Evolutionary conservation across 2,888 invertebrate species (phyloP).

Genomic region (Synanthedon myopaeformis): DNA sequence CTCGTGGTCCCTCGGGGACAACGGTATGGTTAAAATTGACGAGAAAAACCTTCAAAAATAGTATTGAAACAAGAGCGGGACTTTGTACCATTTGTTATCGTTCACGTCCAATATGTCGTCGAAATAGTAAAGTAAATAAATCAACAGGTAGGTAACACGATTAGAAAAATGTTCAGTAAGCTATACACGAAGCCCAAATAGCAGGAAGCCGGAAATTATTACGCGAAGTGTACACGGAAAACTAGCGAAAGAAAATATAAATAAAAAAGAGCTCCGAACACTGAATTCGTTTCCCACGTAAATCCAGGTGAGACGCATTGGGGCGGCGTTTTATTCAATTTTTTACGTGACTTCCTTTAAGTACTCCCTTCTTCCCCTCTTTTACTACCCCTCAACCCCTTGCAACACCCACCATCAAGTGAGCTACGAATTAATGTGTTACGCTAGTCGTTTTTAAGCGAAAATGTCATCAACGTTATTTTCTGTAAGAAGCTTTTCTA

Average conservation of each 20-base stretch:
- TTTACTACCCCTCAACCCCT: background rate
- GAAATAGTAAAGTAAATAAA: background rate
- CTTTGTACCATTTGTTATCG: too few species aligned
- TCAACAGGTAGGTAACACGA: background rate
- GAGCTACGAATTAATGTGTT: background rate
- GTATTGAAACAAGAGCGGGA: too few species aligned
- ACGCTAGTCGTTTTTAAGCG: too few species aligned
- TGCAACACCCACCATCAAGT: background rate
- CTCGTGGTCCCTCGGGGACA: too few species aligned
- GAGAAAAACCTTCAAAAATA: too few species aligned
- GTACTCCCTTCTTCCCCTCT: slow-evolving; percentile 1
- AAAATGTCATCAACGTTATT: too few species aligned
- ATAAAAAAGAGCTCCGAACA: slow-evolving; percentile 1
- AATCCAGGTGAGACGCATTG: slow-evolving; percentile 11
- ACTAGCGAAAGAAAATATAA: background rate
- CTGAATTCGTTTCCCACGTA: slow-evolving; percentile 15
- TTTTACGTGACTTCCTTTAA: slow-evolving; percentile 26
- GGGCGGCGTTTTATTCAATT: slow-evolving; percentile 23
- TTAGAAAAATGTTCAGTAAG: background rate
- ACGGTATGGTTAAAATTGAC: too few species aligned
- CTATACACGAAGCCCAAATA: background rate
- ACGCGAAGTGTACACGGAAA: background rate
- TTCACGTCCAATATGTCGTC: background rate
- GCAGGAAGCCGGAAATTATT: background rate
- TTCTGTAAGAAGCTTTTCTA: too few species aligned